Conservation (phyloP, 2,797 vertebrate genomes). For the Paedocypris micromegethes region DNA sequence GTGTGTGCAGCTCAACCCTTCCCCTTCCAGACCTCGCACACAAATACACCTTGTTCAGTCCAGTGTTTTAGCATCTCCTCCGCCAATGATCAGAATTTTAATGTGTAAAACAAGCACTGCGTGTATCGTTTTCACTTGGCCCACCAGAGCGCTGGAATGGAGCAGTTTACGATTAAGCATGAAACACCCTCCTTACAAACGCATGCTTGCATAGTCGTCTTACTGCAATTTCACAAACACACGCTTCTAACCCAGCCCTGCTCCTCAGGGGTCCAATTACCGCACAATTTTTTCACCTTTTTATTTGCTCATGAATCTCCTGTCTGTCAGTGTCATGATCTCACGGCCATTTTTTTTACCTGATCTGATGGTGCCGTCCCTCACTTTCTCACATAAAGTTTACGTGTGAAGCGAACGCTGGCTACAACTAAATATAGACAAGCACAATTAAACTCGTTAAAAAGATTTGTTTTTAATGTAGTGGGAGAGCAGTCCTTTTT, state of each 20-base stretch:
- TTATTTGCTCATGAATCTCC: conserved; percentile 63
- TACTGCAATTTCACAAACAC: conserved; percentile 44
- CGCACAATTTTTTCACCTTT: conserved; percentile 53
- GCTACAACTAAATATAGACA: conserved; percentile 1
- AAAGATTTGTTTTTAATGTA: no score
- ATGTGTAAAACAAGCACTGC: conserved; percentile 49
- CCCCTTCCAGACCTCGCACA: conserved; percentile 4
- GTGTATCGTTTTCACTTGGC: conserved; percentile 38
- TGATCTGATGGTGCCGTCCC: conserved; percentile 28
- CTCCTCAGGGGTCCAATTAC: conserved; percentile 52
- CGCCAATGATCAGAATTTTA: conserved; percentile 40
- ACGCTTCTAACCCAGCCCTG: conserved; percentile 2
- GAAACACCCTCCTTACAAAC: conserved; percentile 27
- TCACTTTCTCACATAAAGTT: conserved; percentile 1
- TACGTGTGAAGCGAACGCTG: conserved; percentile 2
- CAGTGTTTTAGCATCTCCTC: conserved; percentile 34
- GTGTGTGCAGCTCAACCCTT: conserved; percentile 24
- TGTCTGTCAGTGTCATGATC: conserved; percentile 37
- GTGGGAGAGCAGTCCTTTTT: no score
- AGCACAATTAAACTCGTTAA: background rate
- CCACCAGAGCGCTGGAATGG: conserved; percentile 36
- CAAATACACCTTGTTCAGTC: conserved; percentile 27
- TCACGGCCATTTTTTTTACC: conserved; percentile 47
- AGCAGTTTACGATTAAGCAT: conserved; percentile 58
- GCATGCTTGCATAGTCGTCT: conserved; percentile 40